Evolutionary conservation across 2,797 vertebrate species (phyloP), one percentile per base, ranked within the genome.

Genomic region (Pyrrhura leucotis): DNA sequence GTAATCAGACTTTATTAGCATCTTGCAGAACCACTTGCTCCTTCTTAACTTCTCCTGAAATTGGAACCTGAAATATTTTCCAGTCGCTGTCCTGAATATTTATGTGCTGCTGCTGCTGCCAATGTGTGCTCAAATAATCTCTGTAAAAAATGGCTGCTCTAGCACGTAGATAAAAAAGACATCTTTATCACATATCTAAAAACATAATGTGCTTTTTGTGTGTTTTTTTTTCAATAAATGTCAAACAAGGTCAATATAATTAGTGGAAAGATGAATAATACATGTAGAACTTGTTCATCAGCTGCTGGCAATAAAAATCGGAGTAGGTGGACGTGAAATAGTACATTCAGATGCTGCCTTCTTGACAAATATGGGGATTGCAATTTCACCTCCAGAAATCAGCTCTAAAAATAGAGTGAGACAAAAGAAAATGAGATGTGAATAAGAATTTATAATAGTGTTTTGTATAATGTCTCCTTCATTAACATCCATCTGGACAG

Each of bases 401-500:
- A 86, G 48, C 42, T 88, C 92, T 96, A 96, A 96, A 97, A 97
- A 96, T 95, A 96, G 95, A 92, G 10, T 66, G 93, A 95, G 87
- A 93, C 88, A 94, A 95, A 95, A 88, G 92, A 95, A 93, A 94
- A 93, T 90, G 93, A 89, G 81, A 93, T 67, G 54, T 71, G 88
- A 95, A 79, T 74, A 91, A 47, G 91, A 95, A 94, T 96, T 96
- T 95, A 93, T 95, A 89, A 93, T 82, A 86, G 39, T 86, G 88
- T 88, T 97, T 95, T 86, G 91, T 95, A 80, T 76, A 95, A 93
- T 42, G 69, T 84, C 84, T 96, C 90, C 81, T 95, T 97, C 93
- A 96, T 96, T 96, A 96, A 72, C 92, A 96, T 96, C 97, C 96
- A 96, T 97, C 96, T 96, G 96, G 95, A 91, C 89, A 91, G 85